A percentile compares a stretch with the other conserved stretches of the same genome.
Evolutionary conservation across 2,113 vertebrate species (phyloP).

Genomic region (Grallaria varia): DNA sequence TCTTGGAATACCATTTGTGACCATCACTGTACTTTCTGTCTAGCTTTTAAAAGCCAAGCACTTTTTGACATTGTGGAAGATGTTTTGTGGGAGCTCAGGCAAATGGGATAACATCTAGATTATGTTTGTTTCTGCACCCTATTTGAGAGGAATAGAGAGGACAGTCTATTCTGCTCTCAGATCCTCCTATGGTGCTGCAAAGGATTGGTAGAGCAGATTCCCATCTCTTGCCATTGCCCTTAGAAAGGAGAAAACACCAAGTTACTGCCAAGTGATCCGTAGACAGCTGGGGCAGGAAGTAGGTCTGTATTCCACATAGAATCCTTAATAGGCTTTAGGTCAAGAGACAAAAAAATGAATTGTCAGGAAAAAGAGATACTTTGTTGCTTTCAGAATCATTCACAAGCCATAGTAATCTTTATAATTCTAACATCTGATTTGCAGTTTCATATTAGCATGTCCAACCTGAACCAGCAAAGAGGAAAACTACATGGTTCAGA

Average conservation of each 20-base stretch:
- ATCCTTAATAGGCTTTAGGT: background rate
- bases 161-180: background rate
- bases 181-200: background rate
- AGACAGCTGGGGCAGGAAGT: background rate
- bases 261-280: too few relatives aligned
- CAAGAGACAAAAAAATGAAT: background rate
- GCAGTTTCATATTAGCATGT: background rate
- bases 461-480: background rate
- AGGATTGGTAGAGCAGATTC: background rate
- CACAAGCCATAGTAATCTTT: background rate
- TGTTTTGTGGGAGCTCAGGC: background rate
- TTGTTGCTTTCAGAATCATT: background rate
- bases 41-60: background rate
- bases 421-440: background rate
- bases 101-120: background rate
- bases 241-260: background rate
- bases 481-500: rapidly evolving
- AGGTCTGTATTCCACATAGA: background rate
- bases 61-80: background rate
- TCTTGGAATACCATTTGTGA: background rate
- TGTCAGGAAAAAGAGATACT: rapidly evolving
- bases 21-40: background rate
- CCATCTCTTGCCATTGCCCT: background rate
- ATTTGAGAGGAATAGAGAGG: rapidly evolving
- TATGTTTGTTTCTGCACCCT: background rate